phyloP scores from a whole-genome alignment of 1,140 invertebrate genomes.

The Eupristina koningsbergeri region DNA sequence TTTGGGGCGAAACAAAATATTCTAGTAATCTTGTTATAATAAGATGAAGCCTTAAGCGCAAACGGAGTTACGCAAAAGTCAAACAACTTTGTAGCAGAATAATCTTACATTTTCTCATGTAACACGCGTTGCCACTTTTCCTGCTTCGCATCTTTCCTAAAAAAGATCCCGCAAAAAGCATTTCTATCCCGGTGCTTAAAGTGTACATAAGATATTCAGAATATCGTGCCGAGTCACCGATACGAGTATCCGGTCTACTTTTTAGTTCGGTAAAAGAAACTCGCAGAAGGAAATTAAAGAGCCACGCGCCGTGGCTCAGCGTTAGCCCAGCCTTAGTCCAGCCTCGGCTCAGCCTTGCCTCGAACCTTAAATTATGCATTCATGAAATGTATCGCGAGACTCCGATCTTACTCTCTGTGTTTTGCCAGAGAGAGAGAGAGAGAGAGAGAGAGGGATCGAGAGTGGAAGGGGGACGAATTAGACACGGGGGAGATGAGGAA shows the following conservation, averaged over 20 bases:
- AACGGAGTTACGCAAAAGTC: not conserved
- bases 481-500: not conserved
- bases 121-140: not conserved
- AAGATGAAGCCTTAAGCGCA: too few relatives aligned
- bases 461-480: not conserved
- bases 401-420: not conserved
- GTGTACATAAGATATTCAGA: not conserved
- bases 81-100: too few relatives aligned
- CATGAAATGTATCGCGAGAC: slow-evolving; percentile 33
- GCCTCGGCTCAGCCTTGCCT: not conserved
- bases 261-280: not conserved
- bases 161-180: not conserved
- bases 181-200: not conserved
- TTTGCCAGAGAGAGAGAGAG: not conserved
- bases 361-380: slow-evolving; percentile 28
- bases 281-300: slow-evolving; percentile 17
- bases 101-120: not conserved
- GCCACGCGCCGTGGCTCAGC: not conserved
- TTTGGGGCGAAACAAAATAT: too few relatives aligned
- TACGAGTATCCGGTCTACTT: slow-evolving; percentile 8
- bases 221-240: not conserved
- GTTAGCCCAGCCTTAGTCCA: too few relatives aligned
- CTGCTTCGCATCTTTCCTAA: not conserved
- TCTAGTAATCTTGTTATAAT: too few relatives aligned
- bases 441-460: not conserved